phyloP scores from a whole-genome alignment of 2,113 vertebrate species.

The Butastur rufipennis region DNA sequence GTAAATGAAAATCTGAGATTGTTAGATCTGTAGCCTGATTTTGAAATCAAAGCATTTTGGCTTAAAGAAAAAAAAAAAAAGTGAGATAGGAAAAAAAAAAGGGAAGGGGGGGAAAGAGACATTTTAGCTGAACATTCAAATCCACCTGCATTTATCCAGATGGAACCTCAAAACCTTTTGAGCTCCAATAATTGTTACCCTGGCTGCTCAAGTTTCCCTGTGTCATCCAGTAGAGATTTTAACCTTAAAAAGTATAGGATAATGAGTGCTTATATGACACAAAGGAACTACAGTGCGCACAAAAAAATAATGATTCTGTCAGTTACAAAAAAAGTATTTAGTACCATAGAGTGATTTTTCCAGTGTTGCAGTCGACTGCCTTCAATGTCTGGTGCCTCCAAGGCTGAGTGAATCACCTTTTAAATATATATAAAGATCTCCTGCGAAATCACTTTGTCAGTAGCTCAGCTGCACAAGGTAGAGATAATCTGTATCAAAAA shows the following conservation, averaged over 20 bases:
- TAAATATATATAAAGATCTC: conserved; percentile 58
- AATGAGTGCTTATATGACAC: conserved; percentile 25
- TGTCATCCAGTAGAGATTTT: conserved; percentile 5
- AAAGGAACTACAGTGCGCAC: neutral
- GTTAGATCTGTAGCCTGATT: neutral
- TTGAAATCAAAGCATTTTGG: neutral
- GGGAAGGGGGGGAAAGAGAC: neutral
- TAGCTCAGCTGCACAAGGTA: conserved; percentile 24
- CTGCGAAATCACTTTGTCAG: conserved; percentile 52
- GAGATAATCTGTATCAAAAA: conserved; percentile 56
- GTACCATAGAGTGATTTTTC: conserved; percentile 3
- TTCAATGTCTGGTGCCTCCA: conserved; percentile 30
- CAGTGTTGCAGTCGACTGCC: neutral
- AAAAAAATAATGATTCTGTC: conserved; percentile 5
- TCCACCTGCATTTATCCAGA: neutral
- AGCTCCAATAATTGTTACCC: neutral
- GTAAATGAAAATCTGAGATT: neutral
- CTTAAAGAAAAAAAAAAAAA: neutral
- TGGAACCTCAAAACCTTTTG: neutral
- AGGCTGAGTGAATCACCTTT: conserved; percentile 46
- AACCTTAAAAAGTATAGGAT: conserved; percentile 1
- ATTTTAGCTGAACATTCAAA: neutral
- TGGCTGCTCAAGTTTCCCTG: neutral
- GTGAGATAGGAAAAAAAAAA: too few species aligned
- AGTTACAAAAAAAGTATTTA: conserved; percentile 23